These are phyloP conservation scores for Perdix hodgsoniae DNA, from an alignment of 2,797 vertebrate genomes.

Conservation along the genomic window DNA sequence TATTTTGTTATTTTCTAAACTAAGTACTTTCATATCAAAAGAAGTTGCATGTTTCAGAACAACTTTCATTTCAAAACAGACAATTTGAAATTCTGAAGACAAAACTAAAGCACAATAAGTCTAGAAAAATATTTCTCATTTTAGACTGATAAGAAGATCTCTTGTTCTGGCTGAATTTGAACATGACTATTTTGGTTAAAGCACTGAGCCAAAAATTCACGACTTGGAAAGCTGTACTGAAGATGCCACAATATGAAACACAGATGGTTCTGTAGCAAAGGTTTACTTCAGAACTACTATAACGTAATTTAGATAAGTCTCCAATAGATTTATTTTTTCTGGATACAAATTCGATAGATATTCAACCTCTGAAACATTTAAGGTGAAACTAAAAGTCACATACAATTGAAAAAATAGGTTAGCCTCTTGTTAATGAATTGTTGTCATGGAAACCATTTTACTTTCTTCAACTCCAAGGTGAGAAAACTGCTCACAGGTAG, in stretches of 20 bases:
- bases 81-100: background rate
- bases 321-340: background rate
- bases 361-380: slow-evolving; percentile 52
- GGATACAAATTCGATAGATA: background rate
- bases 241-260: background rate
- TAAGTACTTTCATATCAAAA: background rate
- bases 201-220: background rate
- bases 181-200: background rate
- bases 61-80: background rate
- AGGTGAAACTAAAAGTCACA: slow-evolving; percentile 36
- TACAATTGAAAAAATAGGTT: slow-evolving; percentile 28
- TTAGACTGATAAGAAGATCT: background rate
- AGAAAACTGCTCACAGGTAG: slow-evolving; percentile 25
- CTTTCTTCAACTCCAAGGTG: slow-evolving; percentile 56
- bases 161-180: background rate
- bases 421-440: slow-evolving; percentile 57
- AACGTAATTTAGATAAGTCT: background rate
- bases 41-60: background rate
- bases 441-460: slow-evolving; percentile 73
- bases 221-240: background rate
- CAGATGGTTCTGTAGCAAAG: background rate
- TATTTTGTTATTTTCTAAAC: background rate
- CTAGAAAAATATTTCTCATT: background rate
- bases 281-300: background rate
- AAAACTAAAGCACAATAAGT: background rate